Conservation (phyloP, 2,113 vertebrate species). For the Upupa epops region DNA sequence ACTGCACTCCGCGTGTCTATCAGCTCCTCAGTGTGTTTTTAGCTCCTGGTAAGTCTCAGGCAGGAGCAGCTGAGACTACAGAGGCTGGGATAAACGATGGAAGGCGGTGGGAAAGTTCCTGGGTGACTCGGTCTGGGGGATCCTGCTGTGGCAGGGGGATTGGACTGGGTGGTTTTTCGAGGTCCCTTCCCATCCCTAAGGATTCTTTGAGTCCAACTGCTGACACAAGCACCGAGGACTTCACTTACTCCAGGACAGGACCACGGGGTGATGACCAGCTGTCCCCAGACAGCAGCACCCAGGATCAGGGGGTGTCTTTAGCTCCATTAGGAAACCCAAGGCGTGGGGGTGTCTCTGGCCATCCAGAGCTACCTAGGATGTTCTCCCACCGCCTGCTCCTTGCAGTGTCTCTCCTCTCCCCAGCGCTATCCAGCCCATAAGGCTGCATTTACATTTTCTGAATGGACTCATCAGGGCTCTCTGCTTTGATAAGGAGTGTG, state of each 20-base stretch:
- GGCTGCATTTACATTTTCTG: constrained; percentile 74
- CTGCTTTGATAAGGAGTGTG: constrained; percentile 62
- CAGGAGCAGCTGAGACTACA: neutral
- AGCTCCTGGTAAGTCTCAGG: neutral
- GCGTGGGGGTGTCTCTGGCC: neutral
- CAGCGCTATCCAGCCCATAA: constrained; percentile 15
- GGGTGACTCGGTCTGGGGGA: too few relatives aligned
- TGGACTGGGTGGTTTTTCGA: too few relatives aligned
- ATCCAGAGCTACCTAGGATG: neutral
- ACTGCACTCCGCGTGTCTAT: neutral
- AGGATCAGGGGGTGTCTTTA: neutral
- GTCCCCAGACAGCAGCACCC: neutral
- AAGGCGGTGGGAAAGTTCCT: neutral
- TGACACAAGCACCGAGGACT: too few relatives aligned
- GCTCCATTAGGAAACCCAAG: neutral
- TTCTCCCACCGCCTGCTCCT: neutral
- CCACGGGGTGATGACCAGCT: too few relatives aligned
- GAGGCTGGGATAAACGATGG: neutral
- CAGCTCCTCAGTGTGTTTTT: neutral
- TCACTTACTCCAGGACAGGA: too few relatives aligned
- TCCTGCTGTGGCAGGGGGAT: too few relatives aligned
- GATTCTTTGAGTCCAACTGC: too few relatives aligned
- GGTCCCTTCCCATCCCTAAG: too few relatives aligned
- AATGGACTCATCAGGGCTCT: constrained; percentile 73
- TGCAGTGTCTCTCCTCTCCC: neutral